These are phyloP conservation scores for Marronus borbonicus DNA, from an alignment of 2,888 invertebrate genomes.

Conservation along the genomic window DNA sequence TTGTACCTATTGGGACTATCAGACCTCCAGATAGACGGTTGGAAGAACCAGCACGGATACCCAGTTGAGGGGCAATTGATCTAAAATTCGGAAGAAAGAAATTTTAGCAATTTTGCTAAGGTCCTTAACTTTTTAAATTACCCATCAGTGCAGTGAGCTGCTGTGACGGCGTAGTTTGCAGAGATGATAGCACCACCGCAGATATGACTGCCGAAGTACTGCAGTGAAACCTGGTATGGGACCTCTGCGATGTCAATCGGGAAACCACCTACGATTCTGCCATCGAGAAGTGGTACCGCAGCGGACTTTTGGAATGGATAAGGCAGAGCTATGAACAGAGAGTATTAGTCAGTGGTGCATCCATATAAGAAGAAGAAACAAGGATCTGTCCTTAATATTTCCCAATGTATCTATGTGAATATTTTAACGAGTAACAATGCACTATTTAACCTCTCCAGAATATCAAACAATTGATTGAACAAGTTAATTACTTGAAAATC, in stretches of 20 bases:
- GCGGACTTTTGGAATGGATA: neutral
- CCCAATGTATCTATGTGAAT: no score
- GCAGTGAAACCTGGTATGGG: conserved; percentile 60
- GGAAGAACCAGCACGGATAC: conserved; percentile 53
- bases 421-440: no score
- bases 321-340: conserved; percentile 3
- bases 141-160: conserved; percentile 59
- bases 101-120: no score
- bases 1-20: conserved; percentile 47
- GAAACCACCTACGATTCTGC: conserved; percentile 61
- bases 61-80: conserved; percentile 17
- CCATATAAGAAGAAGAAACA: neutral
- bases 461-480: no score
- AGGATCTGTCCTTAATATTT: no score
- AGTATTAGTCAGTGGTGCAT: neutral
- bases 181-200: conserved; percentile 61
- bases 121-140: neutral
- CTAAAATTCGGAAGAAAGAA: neutral
- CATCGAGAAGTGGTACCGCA: conserved; percentile 49
- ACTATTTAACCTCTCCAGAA: no score
- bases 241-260: conserved; percentile 56
- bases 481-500: no score
- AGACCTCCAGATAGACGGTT: conserved; percentile 50
- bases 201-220: conserved; percentile 54
- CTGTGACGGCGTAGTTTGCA: conserved; percentile 58